A percentile compares a stretch with the other conserved stretches of the same genome.
Evolutionary conservation across 2,113 vertebrate genomes (phyloP).

Genomic region (Triplophysa dalaica): DNA sequence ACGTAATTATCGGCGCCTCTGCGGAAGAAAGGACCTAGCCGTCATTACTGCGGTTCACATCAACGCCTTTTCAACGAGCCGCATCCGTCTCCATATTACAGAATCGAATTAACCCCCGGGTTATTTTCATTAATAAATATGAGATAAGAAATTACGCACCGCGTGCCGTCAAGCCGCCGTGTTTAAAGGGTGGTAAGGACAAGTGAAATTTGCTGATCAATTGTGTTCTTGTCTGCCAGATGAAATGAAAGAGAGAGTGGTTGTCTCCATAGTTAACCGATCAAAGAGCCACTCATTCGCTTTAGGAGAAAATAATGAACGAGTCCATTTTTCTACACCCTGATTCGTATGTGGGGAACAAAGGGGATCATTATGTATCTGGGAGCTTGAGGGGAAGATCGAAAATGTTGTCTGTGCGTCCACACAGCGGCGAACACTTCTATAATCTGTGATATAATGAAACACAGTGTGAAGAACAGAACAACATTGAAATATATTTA

Average conservation of each 20-base stretch:
- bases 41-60: conserved; percentile 41
- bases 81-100: conserved; percentile 45
- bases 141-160: conserved; percentile 58
- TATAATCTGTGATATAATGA: conserved; percentile 25
- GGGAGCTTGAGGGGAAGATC: conserved; percentile 31
- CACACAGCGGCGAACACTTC: conserved; percentile 31
- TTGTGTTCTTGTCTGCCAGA: conserved; percentile 51
- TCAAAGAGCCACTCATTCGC: conserved; percentile 53
- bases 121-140: conserved; percentile 63
- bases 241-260: conserved; percentile 22
- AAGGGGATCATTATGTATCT: conserved; percentile 41
- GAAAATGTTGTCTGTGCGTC: conserved; percentile 45
- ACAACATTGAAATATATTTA: neutral
- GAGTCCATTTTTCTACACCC: conserved; percentile 34
- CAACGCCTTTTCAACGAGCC: conserved; percentile 29
- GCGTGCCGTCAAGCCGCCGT: conserved; percentile 44
- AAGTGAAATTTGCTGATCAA: conserved; percentile 55
- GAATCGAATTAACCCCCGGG: conserved; percentile 59
- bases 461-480: neutral
- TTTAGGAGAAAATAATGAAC: conserved; percentile 48
- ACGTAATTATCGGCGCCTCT: conserved; percentile 50
- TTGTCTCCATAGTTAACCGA: conserved; percentile 38
- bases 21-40: conserved; percentile 38
- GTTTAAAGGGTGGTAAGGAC: conserved; percentile 42
- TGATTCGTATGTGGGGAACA: conserved; percentile 43